phyloP scores from a whole-genome alignment of 2,113 vertebrate genomes.

The Otocyon megalotis region DNA sequence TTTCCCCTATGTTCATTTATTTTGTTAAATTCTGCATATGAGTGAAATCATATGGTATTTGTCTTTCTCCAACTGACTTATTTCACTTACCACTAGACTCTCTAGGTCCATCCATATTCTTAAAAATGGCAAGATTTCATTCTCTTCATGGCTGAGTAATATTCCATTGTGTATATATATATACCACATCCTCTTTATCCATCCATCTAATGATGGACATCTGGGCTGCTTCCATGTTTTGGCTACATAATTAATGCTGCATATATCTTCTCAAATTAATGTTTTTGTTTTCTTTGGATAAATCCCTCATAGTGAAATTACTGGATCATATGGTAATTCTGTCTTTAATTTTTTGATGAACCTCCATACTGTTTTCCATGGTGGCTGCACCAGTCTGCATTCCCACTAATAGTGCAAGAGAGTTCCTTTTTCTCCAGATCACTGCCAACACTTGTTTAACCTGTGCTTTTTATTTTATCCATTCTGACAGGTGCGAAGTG shows the following conservation, averaged over 20 bases:
- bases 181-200: neutral
- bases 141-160: neutral
- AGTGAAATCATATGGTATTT: neutral
- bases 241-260: neutral
- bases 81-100: neutral
- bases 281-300: neutral
- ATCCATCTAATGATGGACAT: neutral
- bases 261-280: neutral
- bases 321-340: neutral
- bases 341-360: neutral
- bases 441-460: neutral
- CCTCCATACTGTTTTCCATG: neutral
- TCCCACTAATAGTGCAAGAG: neutral
- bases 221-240: neutral
- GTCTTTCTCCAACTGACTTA: neutral
- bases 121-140: neutral
- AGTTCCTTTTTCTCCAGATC: neutral
- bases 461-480: neutral
- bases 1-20: neutral
- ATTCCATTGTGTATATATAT: neutral
- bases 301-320: neutral
- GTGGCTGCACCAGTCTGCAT: neutral
- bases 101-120: neutral
- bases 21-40: neutral
- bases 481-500: neutral